Percentiles rank a stretch among this genome's conserved stretches.
Conservation (phyloP, 2,888 invertebrate genomes). For the Rhagium mordax region DNA sequence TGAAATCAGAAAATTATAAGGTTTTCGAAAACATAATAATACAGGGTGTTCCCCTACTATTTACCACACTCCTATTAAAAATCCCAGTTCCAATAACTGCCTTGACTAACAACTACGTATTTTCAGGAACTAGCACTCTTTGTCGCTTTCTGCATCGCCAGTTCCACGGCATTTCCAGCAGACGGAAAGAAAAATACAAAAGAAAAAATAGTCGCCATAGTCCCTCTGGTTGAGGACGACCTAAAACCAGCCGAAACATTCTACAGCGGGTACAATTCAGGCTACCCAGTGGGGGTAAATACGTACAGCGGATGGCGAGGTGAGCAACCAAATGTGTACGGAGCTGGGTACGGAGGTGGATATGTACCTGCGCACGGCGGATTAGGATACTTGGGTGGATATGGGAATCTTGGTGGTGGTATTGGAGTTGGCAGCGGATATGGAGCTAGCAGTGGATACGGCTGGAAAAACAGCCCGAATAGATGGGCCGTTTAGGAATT, state of each 20-base stretch:
- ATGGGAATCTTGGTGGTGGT: neutral
- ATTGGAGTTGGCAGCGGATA: neutral
- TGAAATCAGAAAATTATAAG: no score
- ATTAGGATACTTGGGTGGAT: neutral
- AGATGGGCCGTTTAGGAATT: slow-evolving; percentile 2
- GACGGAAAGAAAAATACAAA: no score
- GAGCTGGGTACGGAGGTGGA: slow-evolving; percentile 4
- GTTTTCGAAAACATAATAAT: no score
- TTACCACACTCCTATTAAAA: neutral
- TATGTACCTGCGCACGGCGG: neutral
- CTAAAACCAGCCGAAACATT: slow-evolving; percentile 21
- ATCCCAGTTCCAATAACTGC: neutral
- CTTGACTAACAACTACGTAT: neutral
- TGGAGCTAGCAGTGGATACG: slow-evolving; percentile 27
- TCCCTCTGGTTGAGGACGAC: slow-evolving; percentile 2
- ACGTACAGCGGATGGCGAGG: slow-evolving; percentile 31
- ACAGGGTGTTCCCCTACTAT: no score
- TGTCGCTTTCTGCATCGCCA: neutral
- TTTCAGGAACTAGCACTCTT: slow-evolving; percentile 12
- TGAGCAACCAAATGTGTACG: neutral
- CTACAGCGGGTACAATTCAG: slow-evolving; percentile 6
- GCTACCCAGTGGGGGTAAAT: neutral
- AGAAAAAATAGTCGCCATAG: slow-evolving; percentile 4
- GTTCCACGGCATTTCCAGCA: neutral
- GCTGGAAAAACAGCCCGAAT: slow-evolving; percentile 19